A percentile compares a stretch with the other conserved stretches of the same genome.
These are phyloP conservation scores for Chlamydotis undulata DNA, from an alignment of 2,113 vertebrate species.

Conservation along the genomic window DNA sequence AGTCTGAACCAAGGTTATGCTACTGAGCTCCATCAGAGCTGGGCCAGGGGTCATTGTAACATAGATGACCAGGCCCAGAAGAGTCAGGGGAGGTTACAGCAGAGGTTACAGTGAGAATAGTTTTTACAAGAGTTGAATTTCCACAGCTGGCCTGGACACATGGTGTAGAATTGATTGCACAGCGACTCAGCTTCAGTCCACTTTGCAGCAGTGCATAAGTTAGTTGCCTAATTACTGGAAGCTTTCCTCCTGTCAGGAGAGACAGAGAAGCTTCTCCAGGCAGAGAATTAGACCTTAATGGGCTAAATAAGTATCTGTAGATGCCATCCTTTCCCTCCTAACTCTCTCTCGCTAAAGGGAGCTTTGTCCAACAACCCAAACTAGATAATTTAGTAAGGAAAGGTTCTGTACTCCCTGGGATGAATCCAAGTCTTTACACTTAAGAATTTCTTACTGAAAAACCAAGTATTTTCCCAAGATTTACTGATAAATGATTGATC, in stretches of 20 bases:
- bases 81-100: not conserved
- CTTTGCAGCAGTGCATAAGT: slow-evolving; percentile 2
- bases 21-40: not conserved
- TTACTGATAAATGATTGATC: not conserved
- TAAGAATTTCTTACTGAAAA: not conserved
- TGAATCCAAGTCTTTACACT: not conserved
- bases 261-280: slow-evolving; percentile 29
- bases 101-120: not conserved
- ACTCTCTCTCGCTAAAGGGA: not conserved
- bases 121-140: not conserved
- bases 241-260: slow-evolving; percentile 12
- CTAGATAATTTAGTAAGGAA: slow-evolving; percentile 7
- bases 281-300: slow-evolving; percentile 48
- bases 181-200: not conserved
- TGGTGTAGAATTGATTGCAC: not conserved
- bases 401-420: not conserved
- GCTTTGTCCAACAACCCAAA: not conserved
- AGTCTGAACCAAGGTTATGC: not conserved
- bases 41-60: not conserved
- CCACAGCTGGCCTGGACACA: not conserved
- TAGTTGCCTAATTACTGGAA: slow-evolving; percentile 53
- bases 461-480: not conserved
- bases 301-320: slow-evolving; percentile 49
- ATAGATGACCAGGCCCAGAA: not conserved
- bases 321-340: not conserved